Conservation (phyloP, 1,140 invertebrate species). For the Colletes gigas region DNA sequence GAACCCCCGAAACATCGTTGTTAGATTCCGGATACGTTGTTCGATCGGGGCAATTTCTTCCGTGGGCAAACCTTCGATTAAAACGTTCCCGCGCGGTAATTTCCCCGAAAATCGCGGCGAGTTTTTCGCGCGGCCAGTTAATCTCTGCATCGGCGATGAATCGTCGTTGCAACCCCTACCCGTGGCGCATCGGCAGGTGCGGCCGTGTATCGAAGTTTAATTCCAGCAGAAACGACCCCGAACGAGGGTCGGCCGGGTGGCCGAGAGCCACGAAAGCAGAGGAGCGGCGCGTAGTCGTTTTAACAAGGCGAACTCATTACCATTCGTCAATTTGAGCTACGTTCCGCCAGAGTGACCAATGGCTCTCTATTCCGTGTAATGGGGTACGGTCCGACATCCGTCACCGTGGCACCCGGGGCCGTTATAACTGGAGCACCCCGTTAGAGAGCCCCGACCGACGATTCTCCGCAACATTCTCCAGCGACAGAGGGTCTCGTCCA, state of each 20-base stretch:
- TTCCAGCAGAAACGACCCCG: slow-evolving; percentile 54
- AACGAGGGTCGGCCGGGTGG: background rate
- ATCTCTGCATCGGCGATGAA: slow-evolving; percentile 62
- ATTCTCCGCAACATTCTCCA: slow-evolving; percentile 13
- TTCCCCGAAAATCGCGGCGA: slow-evolving; percentile 8
- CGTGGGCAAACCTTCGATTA: background rate
- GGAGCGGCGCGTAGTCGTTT: slow-evolving; percentile 72
- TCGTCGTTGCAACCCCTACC: slow-evolving; percentile 50
- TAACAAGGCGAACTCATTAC: slow-evolving; percentile 81
- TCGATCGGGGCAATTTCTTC: background rate
- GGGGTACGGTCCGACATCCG: slow-evolving; percentile 79
- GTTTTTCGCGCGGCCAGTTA: slow-evolving; percentile 40
- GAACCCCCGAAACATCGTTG: background rate
- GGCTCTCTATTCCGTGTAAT: slow-evolving; percentile 80
- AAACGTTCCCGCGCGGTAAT: slow-evolving; percentile 14
- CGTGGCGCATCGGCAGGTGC: slow-evolving; percentile 51
- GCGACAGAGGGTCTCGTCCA: background rate
- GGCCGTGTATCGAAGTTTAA: slow-evolving; percentile 61
- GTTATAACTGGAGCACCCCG: slow-evolving; percentile 71
- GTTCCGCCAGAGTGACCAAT: slow-evolving; percentile 80
- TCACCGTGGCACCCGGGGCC: slow-evolving; percentile 74
- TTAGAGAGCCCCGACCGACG: background rate
- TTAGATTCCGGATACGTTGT: background rate
- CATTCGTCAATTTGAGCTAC: slow-evolving; percentile 82
- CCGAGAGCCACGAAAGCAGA: slow-evolving; percentile 30